Evolutionary conservation across 2,888 invertebrate genomes (phyloP), one percentile per base, ranked within the genome.

Genomic region (Amphipoea oculea): DNA sequence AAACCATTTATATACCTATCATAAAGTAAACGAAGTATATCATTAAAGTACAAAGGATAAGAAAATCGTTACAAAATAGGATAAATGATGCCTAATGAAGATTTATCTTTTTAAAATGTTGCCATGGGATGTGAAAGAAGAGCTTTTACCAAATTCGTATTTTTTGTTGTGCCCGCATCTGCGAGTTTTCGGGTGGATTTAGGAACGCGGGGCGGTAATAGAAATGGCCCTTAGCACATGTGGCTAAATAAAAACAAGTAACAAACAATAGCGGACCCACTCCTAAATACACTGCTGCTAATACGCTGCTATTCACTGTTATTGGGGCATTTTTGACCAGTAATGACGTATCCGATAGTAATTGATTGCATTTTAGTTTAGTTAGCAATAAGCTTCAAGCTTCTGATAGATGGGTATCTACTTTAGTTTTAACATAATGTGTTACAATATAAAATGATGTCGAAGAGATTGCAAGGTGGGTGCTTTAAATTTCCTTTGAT

Each of bases 101-200:
- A 88, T 88, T 88, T 81, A 88, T 86, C 65, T 81, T 83, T 73
- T 79, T 65, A 82, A 87, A 84, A 77, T 73, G 73, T 78, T 71
- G 79, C 63, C n/a, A 75, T 54, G 78, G 82, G 80, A 85, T 79
- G 42, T 76, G 75, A 77, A 78, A 81, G 66, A 83, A 71, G 79
- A 79, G 71, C 81, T 81, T 86, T 86, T 84, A 82, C 78, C 81
- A 79, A 48, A 81, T 85, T 84, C 78, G 62, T 79, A 74, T 78
- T 87, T 90, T 90, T 91, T 92, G 88, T 79, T 78, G 65, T 29
- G 89, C 96, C 96, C 96, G 96, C 96, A 96, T 96, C 88, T 95
- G 95, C 89, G 82, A 83, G 86, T 86, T 91, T 90, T 91, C 86
- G 88, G 87, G 83, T 88, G 88, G 88, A 92, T 91, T 89, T 82